Base-by-base conservation (phyloP, 2,797 vertebrate genomes). In the Sarcophilus harrisii region DNA sequence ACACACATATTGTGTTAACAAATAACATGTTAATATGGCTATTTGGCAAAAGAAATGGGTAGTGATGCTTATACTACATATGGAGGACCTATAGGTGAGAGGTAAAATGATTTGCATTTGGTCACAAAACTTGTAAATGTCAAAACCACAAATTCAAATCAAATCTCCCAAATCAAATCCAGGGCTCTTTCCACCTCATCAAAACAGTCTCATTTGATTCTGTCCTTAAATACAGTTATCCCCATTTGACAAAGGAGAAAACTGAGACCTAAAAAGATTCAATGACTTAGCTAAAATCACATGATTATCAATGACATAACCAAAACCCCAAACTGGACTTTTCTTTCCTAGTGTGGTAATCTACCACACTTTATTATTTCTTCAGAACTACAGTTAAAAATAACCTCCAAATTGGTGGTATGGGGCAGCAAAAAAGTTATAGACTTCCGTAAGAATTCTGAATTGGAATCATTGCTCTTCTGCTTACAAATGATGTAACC, bases 131-230 rank as follows among this genome's bases (percentile, higher is more conserved):
- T 32, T 16, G 16, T 57, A 87, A 94, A 93, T 59, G n/a, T 60
- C 94, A 94, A 96, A 87, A 90, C 54, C 93, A 91, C 60, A 32
- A 93, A 58, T n/a, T 16, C 9, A 94, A 96, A 38, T 66, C 58
- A 81, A 29, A 6, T 2, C 38, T 45, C 73, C 73, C 45, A 81
- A 81, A 81, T 81, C 18, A 81, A 81, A 81, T 81, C 73, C 73
- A 81, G 73, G 21, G 8, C 73, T 81, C 38, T 81, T 27, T 81
- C n/a, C 2, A 38, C 73, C 73, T 81, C 38, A 45, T 18, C 9
- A 81, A 27, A 81, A 45, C 13, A 45, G 21, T 45, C 21, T 81
- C 21, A 45, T 81, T 45, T 45, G 21, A 81, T 45, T 11, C 21
- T 27, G 1, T 24, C 6, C 0, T 45, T 21, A 81, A 81, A 29